Evolutionary conservation across 2,797 vertebrate genomes (phyloP).

Genomic region (Diplodus puntazzo): DNA sequence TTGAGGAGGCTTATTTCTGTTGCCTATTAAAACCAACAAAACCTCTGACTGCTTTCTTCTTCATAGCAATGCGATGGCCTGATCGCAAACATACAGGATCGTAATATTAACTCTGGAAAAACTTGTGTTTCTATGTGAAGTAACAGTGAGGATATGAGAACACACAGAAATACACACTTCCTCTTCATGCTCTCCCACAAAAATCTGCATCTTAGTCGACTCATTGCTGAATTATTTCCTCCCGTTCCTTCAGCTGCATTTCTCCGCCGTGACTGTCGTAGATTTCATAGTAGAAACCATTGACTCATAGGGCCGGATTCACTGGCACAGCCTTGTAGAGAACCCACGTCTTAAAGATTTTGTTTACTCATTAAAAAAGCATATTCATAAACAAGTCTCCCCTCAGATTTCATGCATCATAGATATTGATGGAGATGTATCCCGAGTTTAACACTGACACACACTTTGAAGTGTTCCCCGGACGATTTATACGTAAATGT

Average conservation of each 20-base stretch:
- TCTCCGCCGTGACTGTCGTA: neutral
- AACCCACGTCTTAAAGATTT: conserved; percentile 1
- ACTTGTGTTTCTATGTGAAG: neutral
- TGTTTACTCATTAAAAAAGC: conserved; percentile 9
- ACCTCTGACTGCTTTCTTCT: neutral
- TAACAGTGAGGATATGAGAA: neutral
- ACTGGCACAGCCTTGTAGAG: neutral
- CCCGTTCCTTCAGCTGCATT: neutral
- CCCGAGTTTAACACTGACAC: neutral
- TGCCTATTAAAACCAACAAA: too few species aligned
- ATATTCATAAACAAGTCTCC: conserved; percentile 1
- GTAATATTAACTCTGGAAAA: neutral
- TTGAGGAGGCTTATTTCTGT: too few species aligned
- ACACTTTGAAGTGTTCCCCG: neutral
- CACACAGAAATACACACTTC: too few species aligned
- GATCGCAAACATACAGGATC: neutral
- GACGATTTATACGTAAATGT: conserved; percentile 13
- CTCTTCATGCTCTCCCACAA: too few species aligned
- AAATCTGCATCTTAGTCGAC: neutral
- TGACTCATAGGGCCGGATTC: neutral
- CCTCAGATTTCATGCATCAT: neutral
- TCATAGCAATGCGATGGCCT: neutral
- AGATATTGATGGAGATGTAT: neutral
- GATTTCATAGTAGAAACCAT: neutral
- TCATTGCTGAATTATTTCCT: neutral